Evolutionary conservation across 2,113 vertebrate species (phyloP), one percentile per base, ranked within the genome.

Genomic region (Onychostoma macrolepis): DNA sequence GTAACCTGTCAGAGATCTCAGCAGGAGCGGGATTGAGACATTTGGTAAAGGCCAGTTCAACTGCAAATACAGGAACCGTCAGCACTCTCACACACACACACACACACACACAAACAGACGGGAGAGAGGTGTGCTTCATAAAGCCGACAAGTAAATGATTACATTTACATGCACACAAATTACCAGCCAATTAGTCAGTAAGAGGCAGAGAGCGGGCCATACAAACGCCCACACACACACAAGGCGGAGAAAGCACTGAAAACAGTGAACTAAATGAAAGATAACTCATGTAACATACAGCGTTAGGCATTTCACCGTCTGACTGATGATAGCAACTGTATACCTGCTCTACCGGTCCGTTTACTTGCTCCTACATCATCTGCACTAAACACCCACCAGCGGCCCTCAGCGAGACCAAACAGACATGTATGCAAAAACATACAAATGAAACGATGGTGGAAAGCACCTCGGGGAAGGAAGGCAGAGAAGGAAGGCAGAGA

Each of bases 1-100:
- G 74, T 26, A 72, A 58, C 67, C 83, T 88, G 87, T 85, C 83
- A 81, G 83, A 75, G 50, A 15, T 8, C 87, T 45, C 87, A 61
- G 87, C 87, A 19, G 38, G 83, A 80, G 21, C 2, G 24, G 19
- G 77, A 85, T 33, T 61, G 65, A 85, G 76, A 65, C 38, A n/a
- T 84, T 41, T 15, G 63, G 61, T 79, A 86, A 86, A 86, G 58
- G 41, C 56, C 78, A 74, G 48, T 58, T 72, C 67, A 26, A 24
- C 36, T 33, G 15, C 78, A 80, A 80, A 63, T 77, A 85, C 4
- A 30, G 26, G 6, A 85, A 85, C 72, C 9, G 38, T 36, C 84
- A 69, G 4, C 41, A 9, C 24, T 41, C 24, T 7, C 26, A 2
- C 45, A 78, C 84, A 50, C 71, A 53, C 41, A 78, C 17, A 56